These are phyloP conservation scores for Drosophila glabriapex DNA, from an alignment of 2,888 invertebrate genomes.

Conservation along the genomic window DNA sequence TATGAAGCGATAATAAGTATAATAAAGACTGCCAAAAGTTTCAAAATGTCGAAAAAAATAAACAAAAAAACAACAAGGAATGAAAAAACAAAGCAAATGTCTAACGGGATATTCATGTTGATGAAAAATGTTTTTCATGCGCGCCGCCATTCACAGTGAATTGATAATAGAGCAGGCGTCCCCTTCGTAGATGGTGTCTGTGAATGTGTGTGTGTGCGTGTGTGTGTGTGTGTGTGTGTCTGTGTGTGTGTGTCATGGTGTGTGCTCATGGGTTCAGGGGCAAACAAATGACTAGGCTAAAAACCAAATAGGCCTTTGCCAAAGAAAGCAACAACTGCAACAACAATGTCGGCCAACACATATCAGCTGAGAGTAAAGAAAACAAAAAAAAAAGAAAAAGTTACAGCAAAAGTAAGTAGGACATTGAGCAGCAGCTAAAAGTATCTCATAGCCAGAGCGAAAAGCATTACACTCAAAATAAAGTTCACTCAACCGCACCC, in stretches of 20 bases:
- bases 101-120: constrained; percentile 76
- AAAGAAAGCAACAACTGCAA: constrained; percentile 13
- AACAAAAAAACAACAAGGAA: constrained; percentile 13
- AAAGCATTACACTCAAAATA: constrained; percentile 28
- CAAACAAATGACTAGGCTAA: constrained; percentile 73
- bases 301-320: constrained; percentile 49
- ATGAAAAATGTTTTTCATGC: constrained; percentile 79
- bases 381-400: constrained; percentile 7
- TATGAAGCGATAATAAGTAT: constrained; percentile 78
- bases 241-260: constrained; percentile 34
- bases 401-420: constrained; percentile 2
- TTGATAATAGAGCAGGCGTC: constrained; percentile 36
- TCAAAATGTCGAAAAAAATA: constrained; percentile 37
- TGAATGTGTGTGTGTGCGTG: constrained; percentile 4
- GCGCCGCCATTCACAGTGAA: constrained; percentile 67
- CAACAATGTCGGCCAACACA: constrained; percentile 28
- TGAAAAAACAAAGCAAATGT: constrained; percentile 67
- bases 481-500: constrained; percentile 75
- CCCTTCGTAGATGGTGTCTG: constrained; percentile 24
- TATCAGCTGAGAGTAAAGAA: constrained; percentile 4
- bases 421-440: constrained; percentile 22
- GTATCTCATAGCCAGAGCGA: constrained; percentile 30
- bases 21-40: constrained; percentile 78
- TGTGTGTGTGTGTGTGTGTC: constrained; percentile 22
- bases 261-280: constrained; percentile 50